These are phyloP conservation scores for Dynastes tityus DNA, from an alignment of 2,888 invertebrate species.

Conservation along the genomic window DNA sequence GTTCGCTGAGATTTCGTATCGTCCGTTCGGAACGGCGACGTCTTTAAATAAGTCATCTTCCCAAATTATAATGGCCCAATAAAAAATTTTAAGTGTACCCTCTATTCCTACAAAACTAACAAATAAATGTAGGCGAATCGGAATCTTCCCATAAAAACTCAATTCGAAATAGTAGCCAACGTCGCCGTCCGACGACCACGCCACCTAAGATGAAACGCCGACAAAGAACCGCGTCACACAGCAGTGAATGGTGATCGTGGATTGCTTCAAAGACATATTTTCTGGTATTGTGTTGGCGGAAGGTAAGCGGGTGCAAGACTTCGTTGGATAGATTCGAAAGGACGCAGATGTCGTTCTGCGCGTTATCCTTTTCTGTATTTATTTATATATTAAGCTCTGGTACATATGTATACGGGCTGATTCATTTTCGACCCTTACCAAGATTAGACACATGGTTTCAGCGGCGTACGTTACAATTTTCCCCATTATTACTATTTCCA, in stretches of 20 bases:
- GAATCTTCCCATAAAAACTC: slow-evolving; percentile 44
- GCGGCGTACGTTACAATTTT: no score
- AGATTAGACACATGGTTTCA: no score
- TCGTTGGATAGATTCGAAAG: slow-evolving; percentile 25
- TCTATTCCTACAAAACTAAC: slow-evolving; percentile 17
- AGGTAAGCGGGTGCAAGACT: slow-evolving; percentile 9
- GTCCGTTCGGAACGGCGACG: slow-evolving; percentile 1
- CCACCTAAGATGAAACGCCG: slow-evolving; percentile 43
- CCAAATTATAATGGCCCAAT: slow-evolving; percentile 16
- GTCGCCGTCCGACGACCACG: not conserved
- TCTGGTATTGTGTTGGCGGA: slow-evolving; percentile 39
- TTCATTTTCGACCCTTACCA: no score
- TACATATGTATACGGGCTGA: no score
- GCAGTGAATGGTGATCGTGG: slow-evolving; percentile 21
- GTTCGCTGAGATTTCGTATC: not conserved
- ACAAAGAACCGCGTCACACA: slow-evolving; percentile 41
- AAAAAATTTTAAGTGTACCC: slow-evolving; percentile 25
- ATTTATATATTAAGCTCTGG: slow-evolving; percentile 14
- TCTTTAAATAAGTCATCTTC: slow-evolving; percentile 17
- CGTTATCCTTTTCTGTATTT: slow-evolving; percentile 38
- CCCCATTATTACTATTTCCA: no score
- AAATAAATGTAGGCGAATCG: slow-evolving; percentile 25
- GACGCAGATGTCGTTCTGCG: slow-evolving; percentile 12
- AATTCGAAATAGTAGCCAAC: slow-evolving; percentile 23
- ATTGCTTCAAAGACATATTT: slow-evolving; percentile 33